Percentiles rank a stretch among this genome's conserved stretches.
These are phyloP conservation scores for Lasioglossum vierecki DNA, from an alignment of 2,888 invertebrate genomes.

Conservation along the genomic window DNA sequence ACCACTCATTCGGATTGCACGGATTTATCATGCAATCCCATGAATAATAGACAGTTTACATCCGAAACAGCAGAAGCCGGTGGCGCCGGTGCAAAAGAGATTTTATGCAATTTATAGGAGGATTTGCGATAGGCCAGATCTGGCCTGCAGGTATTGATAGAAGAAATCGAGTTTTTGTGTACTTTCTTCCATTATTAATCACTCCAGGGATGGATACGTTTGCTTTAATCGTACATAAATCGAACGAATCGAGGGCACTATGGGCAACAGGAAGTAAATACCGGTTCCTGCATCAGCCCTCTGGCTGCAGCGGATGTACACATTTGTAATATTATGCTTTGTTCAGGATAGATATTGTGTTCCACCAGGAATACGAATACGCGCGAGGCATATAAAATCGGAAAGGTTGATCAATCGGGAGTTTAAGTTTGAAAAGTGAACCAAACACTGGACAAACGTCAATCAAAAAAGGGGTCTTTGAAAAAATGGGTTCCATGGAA, in stretches of 20 bases:
- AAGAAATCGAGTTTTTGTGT: conserved; percentile 54
- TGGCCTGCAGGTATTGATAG: conserved; percentile 47
- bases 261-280: conserved; percentile 2
- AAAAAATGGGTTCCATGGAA: too few relatives aligned
- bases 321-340: conserved; percentile 20
- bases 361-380: background rate
- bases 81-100: conserved; percentile 44
- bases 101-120: conserved; percentile 57
- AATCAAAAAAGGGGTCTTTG: background rate
- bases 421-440: background rate
- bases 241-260: conserved; percentile 1
- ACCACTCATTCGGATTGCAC: conserved; percentile 8
- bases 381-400: background rate
- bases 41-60: conserved; percentile 62
- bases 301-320: background rate
- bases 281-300: background rate
- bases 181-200: conserved; percentile 55
- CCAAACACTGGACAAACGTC: background rate
- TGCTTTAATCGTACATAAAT: conserved; percentile 48
- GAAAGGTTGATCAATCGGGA: conserved; percentile 15
- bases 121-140: conserved; percentile 38
- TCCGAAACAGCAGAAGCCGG: conserved; percentile 41
- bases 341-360: conserved; percentile 5
- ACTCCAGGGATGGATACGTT: conserved; percentile 34
- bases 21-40: conserved; percentile 48